A percentile compares a stretch with the other conserved stretches of the same genome.
phyloP scores from a whole-genome alignment of 2,888 invertebrate genomes.

The Opisthograptis luteolata region DNA sequence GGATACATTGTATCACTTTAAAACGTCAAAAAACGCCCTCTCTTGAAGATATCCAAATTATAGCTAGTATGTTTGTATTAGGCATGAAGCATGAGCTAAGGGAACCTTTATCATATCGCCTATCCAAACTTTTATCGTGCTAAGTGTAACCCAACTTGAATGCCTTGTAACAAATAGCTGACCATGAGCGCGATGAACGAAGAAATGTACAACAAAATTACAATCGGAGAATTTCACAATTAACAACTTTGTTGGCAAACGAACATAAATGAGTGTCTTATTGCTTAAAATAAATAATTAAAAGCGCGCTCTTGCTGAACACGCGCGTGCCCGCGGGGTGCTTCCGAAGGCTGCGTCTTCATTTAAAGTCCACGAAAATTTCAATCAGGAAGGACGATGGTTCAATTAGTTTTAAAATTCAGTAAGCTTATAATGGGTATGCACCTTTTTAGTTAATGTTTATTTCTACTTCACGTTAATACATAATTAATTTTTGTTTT shows the following conservation, averaged over 20 bases:
- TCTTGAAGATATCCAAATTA: no score
- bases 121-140: no score
- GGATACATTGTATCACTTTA: no score
- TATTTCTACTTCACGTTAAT: no score
- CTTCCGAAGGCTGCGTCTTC: slow-evolving; percentile 54
- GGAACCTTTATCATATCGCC: no score
- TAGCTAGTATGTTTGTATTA: no score
- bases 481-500: no score
- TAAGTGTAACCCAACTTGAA: no score
- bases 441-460: neutral
- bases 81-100: no score
- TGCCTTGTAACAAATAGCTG: no score
- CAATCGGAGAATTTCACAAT: slow-evolving; percentile 1
- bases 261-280: slow-evolving; percentile 37
- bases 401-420: slow-evolving; percentile 11
- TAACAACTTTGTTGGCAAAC: slow-evolving; percentile 17
- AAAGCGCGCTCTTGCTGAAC: slow-evolving; percentile 33
- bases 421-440: neutral
- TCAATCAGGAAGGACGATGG: slow-evolving; percentile 1
- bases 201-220: neutral
- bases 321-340: slow-evolving; percentile 51
- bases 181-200: no score
- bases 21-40: no score
- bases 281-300: slow-evolving; percentile 55
- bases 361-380: slow-evolving; percentile 27